Evolutionary conservation across 2,888 invertebrate species (phyloP), one percentile per base, ranked within the genome.

Genomic region (Lasioglossum morio): DNA sequence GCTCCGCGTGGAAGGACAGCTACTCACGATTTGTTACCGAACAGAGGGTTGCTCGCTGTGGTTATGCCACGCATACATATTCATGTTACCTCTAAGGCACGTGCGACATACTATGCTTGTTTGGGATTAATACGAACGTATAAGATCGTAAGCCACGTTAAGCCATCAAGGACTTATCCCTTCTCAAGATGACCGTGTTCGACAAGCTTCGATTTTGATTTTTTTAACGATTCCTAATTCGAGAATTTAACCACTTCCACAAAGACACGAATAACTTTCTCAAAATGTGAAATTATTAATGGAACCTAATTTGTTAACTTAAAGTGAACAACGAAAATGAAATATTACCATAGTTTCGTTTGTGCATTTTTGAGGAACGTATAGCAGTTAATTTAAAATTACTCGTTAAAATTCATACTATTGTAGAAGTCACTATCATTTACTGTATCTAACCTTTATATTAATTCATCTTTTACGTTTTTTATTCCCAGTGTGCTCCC

Each of bases 61-160:
- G 84, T 90, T 92, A 89, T 88, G 87, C 84, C 84, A 86, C 82
- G 48, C 87, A 90, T 92, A 84, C 88, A 92, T 93, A 92, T 93
- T 92, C 93, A 92, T 91, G 92, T 63, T 69, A 72, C 76, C 80
- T 85, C 82, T 77, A 85, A 86, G 85, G 85, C 79, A 86, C 84
- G 79, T 83, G 87, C 79, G 86, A 85, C 85, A 83, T 81, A 77
- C 85, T 80, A 89, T 85, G 83, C 78, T 87, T 86, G 91, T 89
- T 91, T 90, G 88, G 87, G 89, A 92, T 93, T 92, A 93, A 90
- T 90, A 88, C 83, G 87, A 87, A 73, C 90, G 81, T 87, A 88
- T 89, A 90, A 90, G 88, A 84, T 89, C 88, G 87, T 91, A 91
- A 92, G 87, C 91, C 90, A 89, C 60, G 85, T 87, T 91, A 89